Evolutionary conservation across 2,797 vertebrate species (phyloP).

Genomic region (Otus scops): DNA sequence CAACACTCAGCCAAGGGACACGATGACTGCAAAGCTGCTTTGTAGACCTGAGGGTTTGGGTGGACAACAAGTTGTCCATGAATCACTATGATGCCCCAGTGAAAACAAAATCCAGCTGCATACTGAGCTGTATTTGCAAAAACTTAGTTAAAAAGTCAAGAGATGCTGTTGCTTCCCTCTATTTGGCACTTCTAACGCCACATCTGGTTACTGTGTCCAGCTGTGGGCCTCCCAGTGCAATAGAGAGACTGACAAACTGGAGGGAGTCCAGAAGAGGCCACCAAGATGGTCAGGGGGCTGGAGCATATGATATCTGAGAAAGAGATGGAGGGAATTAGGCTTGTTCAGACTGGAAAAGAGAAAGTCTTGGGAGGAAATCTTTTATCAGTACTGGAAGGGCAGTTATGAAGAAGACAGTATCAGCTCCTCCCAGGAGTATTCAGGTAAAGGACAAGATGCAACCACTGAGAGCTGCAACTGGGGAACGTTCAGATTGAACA

Average conservation of each 20-base stretch:
- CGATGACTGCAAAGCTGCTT: background rate
- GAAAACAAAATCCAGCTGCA: background rate
- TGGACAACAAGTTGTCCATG: background rate
- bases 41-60: background rate
- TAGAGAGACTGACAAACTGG: background rate
- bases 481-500: background rate
- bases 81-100: background rate
- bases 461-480: accelerated
- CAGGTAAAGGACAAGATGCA: background rate
- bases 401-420: background rate
- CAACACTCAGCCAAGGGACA: background rate
- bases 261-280: background rate
- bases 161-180: background rate
- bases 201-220: background rate
- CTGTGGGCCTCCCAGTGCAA: background rate
- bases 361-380: background rate
- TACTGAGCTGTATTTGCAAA: background rate
- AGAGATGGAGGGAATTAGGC: background rate
- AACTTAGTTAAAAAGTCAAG: background rate
- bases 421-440: background rate
- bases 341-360: background rate
- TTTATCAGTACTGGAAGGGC: background rate
- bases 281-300: background rate
- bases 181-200: background rate
- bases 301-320: background rate